These are phyloP conservation scores for Orestias chungarensis DNA, from an alignment of 2,797 vertebrate species.

Conservation along the genomic window DNA sequence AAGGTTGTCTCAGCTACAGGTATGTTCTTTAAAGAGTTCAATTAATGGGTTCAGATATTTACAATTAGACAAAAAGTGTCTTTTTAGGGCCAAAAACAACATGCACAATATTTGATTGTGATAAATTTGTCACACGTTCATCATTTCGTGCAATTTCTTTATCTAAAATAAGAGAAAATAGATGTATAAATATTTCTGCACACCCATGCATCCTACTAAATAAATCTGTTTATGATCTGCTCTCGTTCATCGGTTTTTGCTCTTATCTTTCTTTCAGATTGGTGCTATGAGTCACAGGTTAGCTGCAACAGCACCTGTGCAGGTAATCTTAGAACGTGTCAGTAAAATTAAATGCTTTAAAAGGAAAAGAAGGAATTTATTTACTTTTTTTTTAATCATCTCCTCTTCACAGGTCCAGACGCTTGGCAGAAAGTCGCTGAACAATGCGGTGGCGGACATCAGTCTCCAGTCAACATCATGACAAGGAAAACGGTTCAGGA, in stretches of 20 bases:
- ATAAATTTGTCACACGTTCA: background rate
- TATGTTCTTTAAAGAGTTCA: conserved; percentile 12
- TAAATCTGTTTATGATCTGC: background rate
- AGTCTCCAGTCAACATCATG: conserved; percentile 87
- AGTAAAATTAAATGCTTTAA: background rate
- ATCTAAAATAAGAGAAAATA: no score
- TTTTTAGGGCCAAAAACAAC: background rate
- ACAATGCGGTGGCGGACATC: conserved; percentile 60
- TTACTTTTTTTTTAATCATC: background rate
- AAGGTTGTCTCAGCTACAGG: conserved; percentile 40
- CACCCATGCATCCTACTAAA: background rate
- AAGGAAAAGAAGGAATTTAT: background rate
- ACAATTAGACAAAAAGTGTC: background rate
- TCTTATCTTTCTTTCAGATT: conserved; percentile 38
- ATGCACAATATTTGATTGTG: background rate
- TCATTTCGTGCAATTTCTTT: background rate
- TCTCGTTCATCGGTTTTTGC: background rate
- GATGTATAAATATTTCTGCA: background rate
- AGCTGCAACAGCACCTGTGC: conserved; percentile 53
- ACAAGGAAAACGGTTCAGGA: conserved; percentile 49
- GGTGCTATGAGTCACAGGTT: conserved; percentile 71
- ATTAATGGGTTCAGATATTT: background rate
- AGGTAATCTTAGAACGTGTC: conserved; percentile 49
- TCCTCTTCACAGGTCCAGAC: conserved; percentile 71
- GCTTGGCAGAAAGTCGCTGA: conserved; percentile 40